These are phyloP conservation scores for Lordiphosa andalusiaca DNA, from an alignment of 2,888 invertebrate species.

Conservation along the genomic window DNA sequence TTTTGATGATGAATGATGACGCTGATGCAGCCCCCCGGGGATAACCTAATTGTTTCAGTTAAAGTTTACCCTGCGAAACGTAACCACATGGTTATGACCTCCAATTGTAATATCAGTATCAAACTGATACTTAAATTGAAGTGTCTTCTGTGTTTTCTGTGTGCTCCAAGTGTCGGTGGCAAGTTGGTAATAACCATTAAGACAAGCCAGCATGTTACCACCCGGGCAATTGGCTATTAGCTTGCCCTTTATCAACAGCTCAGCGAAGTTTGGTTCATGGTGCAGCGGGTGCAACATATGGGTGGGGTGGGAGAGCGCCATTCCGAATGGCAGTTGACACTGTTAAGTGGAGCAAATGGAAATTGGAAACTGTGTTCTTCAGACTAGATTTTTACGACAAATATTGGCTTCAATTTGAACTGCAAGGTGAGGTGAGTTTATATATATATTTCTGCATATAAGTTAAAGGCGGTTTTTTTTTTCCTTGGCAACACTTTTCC, in stretches of 20 bases:
- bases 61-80: constrained; percentile 35
- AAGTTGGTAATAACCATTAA: constrained; percentile 2
- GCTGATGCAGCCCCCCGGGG: constrained; percentile 23
- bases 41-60: constrained; percentile 39
- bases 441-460: too few species aligned
- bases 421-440: too few species aligned
- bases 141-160: constrained; percentile 38
- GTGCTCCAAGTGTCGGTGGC: constrained; percentile 1
- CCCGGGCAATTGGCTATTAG: constrained; percentile 35
- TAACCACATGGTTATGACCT: constrained; percentile 21
- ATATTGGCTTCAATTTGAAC: too few species aligned
- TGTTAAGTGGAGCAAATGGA: too few species aligned
- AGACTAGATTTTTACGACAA: too few species aligned
- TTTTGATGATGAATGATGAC: constrained; percentile 61
- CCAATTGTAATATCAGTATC: constrained; percentile 27
- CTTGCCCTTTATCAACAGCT: constrained; percentile 39
- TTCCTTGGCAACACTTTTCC: too few species aligned
- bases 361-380: too few species aligned
- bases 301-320: not conserved
- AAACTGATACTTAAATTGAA: constrained; percentile 46
- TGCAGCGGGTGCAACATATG: constrained; percentile 42
- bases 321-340: too few species aligned
- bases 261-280: constrained; percentile 30
- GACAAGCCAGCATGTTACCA: constrained; percentile 2
- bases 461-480: too few species aligned